A percentile compares a stretch with the other conserved stretches of the same genome.
Conservation (phyloP, 2,113 vertebrate genomes). For the Electrona antarctica region DNA sequence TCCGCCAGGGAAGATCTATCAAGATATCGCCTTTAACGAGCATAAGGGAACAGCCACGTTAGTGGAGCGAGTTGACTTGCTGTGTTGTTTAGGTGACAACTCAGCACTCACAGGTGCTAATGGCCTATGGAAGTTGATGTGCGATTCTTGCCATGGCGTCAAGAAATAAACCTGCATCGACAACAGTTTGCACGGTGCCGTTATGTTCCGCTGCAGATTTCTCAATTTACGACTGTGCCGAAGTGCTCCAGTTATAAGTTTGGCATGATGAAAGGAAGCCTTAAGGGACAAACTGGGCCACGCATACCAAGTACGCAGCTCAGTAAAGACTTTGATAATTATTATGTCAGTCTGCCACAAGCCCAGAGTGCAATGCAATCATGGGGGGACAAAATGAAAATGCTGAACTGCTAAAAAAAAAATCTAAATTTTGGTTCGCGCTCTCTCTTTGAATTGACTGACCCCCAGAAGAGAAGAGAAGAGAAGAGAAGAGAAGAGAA, state of each 20-base stretch:
- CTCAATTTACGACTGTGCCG: conserved; percentile 13
- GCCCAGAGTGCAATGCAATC: conserved; percentile 43
- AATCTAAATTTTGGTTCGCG: conserved; percentile 29
- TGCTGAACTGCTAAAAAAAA: conserved; percentile 57
- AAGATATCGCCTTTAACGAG: not conserved
- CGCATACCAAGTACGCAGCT: conserved; percentile 51
- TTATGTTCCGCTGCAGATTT: conserved; percentile 29
- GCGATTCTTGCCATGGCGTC: conserved; percentile 1
- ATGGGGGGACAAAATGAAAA: conserved; percentile 33
- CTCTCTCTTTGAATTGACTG: too few species aligned
- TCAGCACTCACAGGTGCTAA: conserved; percentile 2
- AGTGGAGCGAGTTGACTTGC: not conserved
- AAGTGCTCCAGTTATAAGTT: conserved; percentile 33
- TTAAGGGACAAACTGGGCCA: conserved; percentile 35
- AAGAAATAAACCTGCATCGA: not conserved
- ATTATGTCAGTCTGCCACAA: conserved; percentile 59
- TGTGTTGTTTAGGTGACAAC: not conserved
- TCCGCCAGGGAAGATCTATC: not conserved
- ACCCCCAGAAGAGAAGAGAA: conserved; percentile 21
- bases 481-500: conserved; percentile 4
- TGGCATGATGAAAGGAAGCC: conserved; percentile 29
- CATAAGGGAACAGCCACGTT: not conserved
- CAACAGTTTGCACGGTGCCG: conserved; percentile 1
- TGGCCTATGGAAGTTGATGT: not conserved
- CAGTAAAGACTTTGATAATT: conserved; percentile 57